Evolutionary conservation across 2,797 vertebrate genomes (phyloP).

Genomic region (Acipenser transmontanus): DNA sequence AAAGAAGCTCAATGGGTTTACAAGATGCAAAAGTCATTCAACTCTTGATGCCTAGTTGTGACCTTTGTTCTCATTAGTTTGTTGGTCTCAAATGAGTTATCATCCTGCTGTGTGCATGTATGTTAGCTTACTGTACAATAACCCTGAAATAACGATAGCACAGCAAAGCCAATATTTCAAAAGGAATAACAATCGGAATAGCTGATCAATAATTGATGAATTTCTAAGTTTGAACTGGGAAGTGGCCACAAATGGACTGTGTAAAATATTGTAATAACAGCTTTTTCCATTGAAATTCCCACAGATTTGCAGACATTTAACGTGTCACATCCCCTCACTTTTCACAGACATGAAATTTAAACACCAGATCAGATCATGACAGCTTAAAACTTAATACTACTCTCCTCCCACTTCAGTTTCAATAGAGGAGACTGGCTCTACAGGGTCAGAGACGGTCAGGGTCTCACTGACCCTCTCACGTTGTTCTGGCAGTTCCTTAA

Average conservation of each 20-base stretch:
- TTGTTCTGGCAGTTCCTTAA: neutral
- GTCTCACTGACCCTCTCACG: constrained; percentile 4
- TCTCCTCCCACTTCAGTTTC: neutral
- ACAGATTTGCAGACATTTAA: neutral
- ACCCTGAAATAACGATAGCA: too few relatives aligned
- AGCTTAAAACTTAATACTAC: neutral
- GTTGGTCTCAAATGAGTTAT: too few relatives aligned
- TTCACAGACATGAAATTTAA: neutral
- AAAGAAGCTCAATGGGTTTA: too few relatives aligned
- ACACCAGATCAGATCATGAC: neutral
- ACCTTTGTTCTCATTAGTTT: too few relatives aligned
- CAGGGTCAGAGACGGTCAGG: constrained; percentile 18
- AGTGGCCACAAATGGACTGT: too few relatives aligned
- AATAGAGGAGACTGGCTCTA: constrained; percentile 9
- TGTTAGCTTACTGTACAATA: too few relatives aligned
- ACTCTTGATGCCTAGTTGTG: too few relatives aligned
- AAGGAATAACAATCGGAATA: too few relatives aligned
- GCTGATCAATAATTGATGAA: neutral
- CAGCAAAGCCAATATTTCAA: too few relatives aligned
- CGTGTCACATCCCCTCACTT: neutral
- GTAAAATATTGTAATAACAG: too few relatives aligned
- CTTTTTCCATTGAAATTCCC: neutral
- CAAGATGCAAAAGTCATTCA: too few relatives aligned
- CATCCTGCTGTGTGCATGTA: too few relatives aligned
- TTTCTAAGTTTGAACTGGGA: neutral